phyloP scores from a whole-genome alignment of 2,797 vertebrate species.

The Podarcis siculus region DNA sequence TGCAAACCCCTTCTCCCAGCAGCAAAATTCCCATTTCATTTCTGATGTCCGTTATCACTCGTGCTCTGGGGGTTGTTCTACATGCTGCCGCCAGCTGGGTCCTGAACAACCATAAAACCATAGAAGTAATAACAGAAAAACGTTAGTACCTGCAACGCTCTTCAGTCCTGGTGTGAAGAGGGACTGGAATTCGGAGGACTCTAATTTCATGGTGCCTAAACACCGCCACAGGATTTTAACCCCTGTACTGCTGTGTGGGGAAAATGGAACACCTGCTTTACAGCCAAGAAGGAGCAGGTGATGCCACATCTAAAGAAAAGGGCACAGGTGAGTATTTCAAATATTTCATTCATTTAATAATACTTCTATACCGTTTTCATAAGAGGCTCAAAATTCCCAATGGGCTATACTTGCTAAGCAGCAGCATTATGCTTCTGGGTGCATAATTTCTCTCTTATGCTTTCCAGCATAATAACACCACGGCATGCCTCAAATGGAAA shows the following conservation, averaged over 20 bases:
- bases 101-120: too few relatives aligned
- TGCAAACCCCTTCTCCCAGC: neutral
- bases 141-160: slow-evolving; percentile 85
- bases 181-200: slow-evolving; percentile 87
- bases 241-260: slow-evolving; percentile 10
- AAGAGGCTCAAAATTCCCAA: neutral
- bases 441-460: neutral
- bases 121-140: too few relatives aligned
- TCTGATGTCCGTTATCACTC: neutral
- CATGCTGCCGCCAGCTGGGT: too few relatives aligned
- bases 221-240: slow-evolving; percentile 29
- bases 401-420: neutral
- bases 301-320: slow-evolving; percentile 66
- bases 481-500: too few relatives aligned
- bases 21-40: neutral
- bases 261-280: slow-evolving; percentile 41
- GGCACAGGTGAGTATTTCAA: neutral
- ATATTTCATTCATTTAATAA: neutral
- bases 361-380: neutral
- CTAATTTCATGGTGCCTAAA: slow-evolving; percentile 86
- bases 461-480: neutral
- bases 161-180: slow-evolving; percentile 91
- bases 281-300: slow-evolving; percentile 27
- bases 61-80: too few relatives aligned
- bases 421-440: neutral